Base-by-base conservation (phyloP, 2,797 vertebrate genomes). In the Poeciliopsis gracilis region DNA sequence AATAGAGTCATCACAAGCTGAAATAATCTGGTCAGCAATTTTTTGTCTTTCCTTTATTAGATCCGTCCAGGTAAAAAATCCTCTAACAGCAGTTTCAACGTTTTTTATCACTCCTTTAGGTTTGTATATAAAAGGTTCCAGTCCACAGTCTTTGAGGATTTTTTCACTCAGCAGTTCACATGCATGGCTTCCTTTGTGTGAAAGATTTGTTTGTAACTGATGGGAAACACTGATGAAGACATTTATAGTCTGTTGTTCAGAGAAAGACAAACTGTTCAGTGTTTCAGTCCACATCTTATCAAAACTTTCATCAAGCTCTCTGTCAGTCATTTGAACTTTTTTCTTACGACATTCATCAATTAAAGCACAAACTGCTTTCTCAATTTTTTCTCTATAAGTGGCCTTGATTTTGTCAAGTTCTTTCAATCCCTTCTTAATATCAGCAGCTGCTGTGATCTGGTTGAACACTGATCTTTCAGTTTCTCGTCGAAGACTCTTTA, bases 211-310 rank as follows among this genome's bases (percentile, higher is more conserved):
- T 57, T 72, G 80, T 30, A 96, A 77, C 7, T 38, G 23, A 0
- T 0, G 0, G 0, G 0, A 5, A 1, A 94, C 79, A 0, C 0
- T 67, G 15, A 1, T 0, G 0, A 11, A 28, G 30, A 95, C 53
- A 33, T 92, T 0, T 28, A 0, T 69, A 0, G 0, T 9, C 2
- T 79, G 10, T 69, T 79, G 49, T 72, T 55, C 9, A 30, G 1
- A 3, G 57, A 80, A 75, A 0, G 67, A 2, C 1, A 93, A 73
- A 7, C 88, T 74, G 0, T 41, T 63, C 0, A 90, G 1, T 0
- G 81, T 90, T 75, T 88, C 5, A 0, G n/a, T 28, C 95, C 95
- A 95, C 87, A 95, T 92, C 2, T 79, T 59, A 4, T 87, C 69
- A 92, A 95, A 95, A 78, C 81, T 84, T 7, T 0, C 0, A 0